Evolutionary conservation across 2,113 vertebrate species (phyloP), one percentile per base, ranked within the genome.

Genomic region (Callionymus lyra): DNA sequence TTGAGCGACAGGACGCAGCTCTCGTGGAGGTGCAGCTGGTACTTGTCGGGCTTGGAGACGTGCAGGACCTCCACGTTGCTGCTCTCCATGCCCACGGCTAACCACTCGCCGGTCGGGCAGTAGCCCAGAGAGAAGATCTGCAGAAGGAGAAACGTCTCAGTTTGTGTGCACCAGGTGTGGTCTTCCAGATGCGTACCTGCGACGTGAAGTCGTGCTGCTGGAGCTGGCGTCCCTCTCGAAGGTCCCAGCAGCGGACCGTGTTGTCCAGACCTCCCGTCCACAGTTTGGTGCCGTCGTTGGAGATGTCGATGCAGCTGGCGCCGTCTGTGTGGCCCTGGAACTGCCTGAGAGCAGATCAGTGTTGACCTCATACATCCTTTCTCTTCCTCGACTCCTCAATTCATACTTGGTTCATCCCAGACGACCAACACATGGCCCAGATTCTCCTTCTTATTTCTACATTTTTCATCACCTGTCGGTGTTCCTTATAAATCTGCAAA

Each of bases 61-160:
- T 86, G 81, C 34, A 89, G 80, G 10, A 92, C 83, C 60, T 89
- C 88, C 41, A 91, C 88, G 6, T 87, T 86, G 39, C 88, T 90
- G 43, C 79, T 88, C 66, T 87, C 87, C 83, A 87, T 85, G 12
- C 89, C 88, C 41, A 90, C 84, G 0, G 88, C 82, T 59, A 91
- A 38, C 83, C 84, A 87, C 72, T 90, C 85, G 0, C 87, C 86
- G 0, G 60, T 81, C 5, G 85, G 85, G 56, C 83, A 88, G 68
- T 84, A 85, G 0, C 83, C 83, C 54, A 91, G 73, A 43, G 87
- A 82, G 72, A 82, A 82, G 77, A 84, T 82, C 79, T 84, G 68
- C 4, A 38, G 40, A 63, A 14, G 34, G 27, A 1, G 32, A 4
- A 16, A 19, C 16, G 19, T 6, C 35, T n/a, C 31, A 18, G 16